Evolutionary conservation across 2,113 vertebrate genomes (phyloP).

Genomic region (Anser brachyrhynchus): DNA sequence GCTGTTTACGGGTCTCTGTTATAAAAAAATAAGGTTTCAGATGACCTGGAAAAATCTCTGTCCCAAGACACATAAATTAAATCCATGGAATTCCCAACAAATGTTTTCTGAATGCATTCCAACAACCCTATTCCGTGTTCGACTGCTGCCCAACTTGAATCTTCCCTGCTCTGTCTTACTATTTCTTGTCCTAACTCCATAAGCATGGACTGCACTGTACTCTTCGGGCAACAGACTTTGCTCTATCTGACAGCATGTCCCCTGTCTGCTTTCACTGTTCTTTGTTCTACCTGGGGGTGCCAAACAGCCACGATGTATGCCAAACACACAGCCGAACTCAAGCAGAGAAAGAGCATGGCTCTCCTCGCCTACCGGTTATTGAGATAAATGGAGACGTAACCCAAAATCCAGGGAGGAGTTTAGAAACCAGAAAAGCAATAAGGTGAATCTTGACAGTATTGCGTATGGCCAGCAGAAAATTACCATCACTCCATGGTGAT

Average conservation of each 20-base stretch:
- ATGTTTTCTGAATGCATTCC: not conserved
- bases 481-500: too few relatives aligned
- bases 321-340: accelerated
- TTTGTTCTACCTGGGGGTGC: not conserved
- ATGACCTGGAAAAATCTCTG: not conserved
- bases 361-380: not conserved
- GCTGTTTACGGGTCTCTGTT: not conserved
- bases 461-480: not conserved
- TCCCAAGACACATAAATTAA: not conserved
- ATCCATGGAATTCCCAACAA: not conserved
- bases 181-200: not conserved
- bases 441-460: not conserved
- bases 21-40: not conserved
- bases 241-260: not conserved
- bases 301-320: not conserved
- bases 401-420: not conserved
- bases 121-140: not conserved
- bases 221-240: not conserved
- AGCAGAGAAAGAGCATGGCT: not conserved
- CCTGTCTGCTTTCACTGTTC: not conserved
- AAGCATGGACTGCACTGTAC: not conserved
- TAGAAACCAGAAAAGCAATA: not conserved
- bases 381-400: not conserved
- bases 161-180: not conserved
- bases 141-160: not conserved